Evolutionary conservation across 2,797 vertebrate species (phyloP).

Genomic region (Pelodytes ibericus): DNA sequence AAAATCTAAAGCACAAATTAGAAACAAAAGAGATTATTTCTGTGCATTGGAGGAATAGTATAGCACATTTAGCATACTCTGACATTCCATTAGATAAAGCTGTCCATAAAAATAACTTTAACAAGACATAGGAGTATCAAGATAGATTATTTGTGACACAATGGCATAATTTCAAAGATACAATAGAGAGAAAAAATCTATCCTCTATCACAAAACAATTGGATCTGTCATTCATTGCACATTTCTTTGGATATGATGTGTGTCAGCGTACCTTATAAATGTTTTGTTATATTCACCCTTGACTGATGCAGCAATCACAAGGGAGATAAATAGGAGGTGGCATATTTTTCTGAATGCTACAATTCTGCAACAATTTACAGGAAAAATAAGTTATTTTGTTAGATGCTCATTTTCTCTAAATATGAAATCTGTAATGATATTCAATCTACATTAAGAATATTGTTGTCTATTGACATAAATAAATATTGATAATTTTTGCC

Average conservation of each 20-base stretch:
- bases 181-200: not conserved
- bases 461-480: not conserved
- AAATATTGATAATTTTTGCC: too few species aligned
- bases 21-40: not conserved
- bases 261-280: not conserved
- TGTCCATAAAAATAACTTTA: not conserved
- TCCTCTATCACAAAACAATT: slow-evolving; percentile 1
- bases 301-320: not conserved
- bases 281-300: not conserved
- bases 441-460: not conserved
- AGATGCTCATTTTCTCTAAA: not conserved
- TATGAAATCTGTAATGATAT: not conserved
- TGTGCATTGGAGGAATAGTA: not conserved
- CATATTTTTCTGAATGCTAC: not conserved
- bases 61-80: not conserved
- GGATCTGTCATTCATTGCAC: slow-evolving; percentile 8
- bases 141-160: slow-evolving; percentile 3
- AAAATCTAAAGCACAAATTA: not conserved
- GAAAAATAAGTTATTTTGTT: not conserved
- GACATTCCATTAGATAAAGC: not conserved
- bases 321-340: not conserved
- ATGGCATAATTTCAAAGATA: slow-evolving; percentile 1
- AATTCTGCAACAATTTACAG: not conserved
- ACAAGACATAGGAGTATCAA: not conserved
- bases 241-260: slow-evolving; percentile 4